Evolutionary conservation across 92 coral and sea anemone species (phyloP).

Genomic region (Palythoa heliodiscus): DNA sequence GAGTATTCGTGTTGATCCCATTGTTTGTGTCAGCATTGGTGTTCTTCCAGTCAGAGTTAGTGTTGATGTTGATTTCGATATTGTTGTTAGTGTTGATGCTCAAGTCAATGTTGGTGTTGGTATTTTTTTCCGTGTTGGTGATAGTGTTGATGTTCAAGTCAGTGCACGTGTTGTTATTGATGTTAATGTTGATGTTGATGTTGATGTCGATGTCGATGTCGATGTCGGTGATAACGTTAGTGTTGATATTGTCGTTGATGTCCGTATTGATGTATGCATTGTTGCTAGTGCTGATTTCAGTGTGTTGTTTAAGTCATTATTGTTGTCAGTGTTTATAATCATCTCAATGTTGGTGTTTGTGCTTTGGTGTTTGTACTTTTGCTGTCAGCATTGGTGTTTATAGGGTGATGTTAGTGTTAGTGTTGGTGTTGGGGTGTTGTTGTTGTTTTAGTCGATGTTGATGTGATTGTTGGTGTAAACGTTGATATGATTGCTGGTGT

Average conservation of each 20-base stretch:
- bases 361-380: too few relatives aligned
- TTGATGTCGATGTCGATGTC: neutral
- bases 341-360: too few relatives aligned
- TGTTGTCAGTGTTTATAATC: too few relatives aligned
- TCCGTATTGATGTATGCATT: neutral
- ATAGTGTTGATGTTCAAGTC: neutral
- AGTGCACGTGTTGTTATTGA: neutral
- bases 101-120: neutral
- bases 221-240: neutral
- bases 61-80: neutral
- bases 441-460: too few relatives aligned
- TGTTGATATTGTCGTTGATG: neutral
- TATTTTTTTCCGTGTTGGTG: neutral
- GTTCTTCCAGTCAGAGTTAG: neutral
- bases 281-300: too few relatives aligned
- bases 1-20: neutral
- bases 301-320: too few relatives aligned
- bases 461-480: too few relatives aligned
- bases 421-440: too few relatives aligned
- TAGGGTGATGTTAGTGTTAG: too few relatives aligned
- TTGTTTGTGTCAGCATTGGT: neutral
- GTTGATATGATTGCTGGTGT: too few relatives aligned
- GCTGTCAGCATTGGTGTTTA: too few relatives aligned
- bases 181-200: neutral
- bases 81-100: neutral